phyloP scores from a whole-genome alignment of 2,797 vertebrate genomes.

The Melopsittacus undulatus region DNA sequence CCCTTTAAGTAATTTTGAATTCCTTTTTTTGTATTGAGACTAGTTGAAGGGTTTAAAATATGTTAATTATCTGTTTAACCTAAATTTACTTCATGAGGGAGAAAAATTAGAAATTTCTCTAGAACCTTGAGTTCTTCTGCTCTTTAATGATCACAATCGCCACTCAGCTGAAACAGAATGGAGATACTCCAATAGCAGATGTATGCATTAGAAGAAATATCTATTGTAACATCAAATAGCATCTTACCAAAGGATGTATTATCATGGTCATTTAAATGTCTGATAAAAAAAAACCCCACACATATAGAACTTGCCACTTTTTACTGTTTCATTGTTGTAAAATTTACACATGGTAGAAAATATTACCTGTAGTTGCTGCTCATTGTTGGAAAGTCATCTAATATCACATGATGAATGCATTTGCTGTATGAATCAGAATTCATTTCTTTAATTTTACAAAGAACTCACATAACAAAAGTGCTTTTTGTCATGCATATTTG shows the following conservation, averaged over 20 bases:
- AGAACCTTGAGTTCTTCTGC: neutral
- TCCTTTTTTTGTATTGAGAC: neutral
- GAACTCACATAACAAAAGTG: neutral
- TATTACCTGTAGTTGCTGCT: neutral
- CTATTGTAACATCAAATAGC: neutral
- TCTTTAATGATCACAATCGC: neutral
- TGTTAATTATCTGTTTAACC: neutral
- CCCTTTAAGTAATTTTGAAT: neutral
- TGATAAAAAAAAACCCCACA: neutral
- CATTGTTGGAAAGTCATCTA: neutral
- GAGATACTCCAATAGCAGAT: neutral
- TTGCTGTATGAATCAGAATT: neutral
- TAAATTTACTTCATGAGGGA: neutral
- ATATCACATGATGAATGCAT: neutral
- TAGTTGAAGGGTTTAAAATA: neutral
- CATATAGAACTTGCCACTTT: neutral
- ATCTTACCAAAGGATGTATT: neutral
- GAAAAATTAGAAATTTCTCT: neutral
- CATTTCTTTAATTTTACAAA: neutral
- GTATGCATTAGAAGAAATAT: neutral
- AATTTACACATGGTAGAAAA: neutral
- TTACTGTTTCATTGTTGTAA: neutral
- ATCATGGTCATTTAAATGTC: neutral
- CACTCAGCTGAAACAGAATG: neutral
- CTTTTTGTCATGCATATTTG: neutral